Percentiles rank a stretch among this genome's conserved stretches.
Conservation (phyloP, 2,888 invertebrate species). For the Norana najaformis region DNA sequence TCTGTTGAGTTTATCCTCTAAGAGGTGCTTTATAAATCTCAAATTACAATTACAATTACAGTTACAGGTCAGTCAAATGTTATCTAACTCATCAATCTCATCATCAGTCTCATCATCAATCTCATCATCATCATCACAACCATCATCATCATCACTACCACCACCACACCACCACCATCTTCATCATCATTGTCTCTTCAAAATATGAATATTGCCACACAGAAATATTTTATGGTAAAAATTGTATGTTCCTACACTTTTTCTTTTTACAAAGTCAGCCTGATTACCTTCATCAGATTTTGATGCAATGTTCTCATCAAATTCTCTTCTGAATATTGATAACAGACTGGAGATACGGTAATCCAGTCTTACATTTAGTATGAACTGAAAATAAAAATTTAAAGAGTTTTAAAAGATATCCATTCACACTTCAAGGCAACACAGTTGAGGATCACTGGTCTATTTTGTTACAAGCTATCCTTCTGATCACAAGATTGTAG, state of each 20-base stretch:
- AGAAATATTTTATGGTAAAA: neutral
- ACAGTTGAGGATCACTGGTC: neutral
- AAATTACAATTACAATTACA: no score
- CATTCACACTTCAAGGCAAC: neutral
- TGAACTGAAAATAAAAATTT: conserved; percentile 74
- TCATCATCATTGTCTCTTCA: neutral
- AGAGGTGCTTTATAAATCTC: no score
- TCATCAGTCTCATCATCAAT: no score
- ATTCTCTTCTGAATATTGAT: conserved; percentile 92
- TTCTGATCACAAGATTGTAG: neutral
- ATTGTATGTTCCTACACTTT: neutral
- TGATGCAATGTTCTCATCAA: conserved; percentile 58
- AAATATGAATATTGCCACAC: neutral
- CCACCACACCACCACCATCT: no score
- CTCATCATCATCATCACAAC: no score
- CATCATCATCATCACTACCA: no score
- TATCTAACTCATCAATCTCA: no score
- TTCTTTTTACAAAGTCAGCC: no score
- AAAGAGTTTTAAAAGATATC: neutral
- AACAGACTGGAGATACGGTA: conserved; percentile 94
- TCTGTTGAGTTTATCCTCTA: no score
- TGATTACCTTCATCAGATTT: conserved; percentile 44
- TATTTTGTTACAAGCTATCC: no score
- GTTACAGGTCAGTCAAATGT: no score
- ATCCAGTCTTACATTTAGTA: conserved; percentile 93